These are phyloP conservation scores for Ormyrus labotus DNA, from an alignment of 2,888 invertebrate species.

Conservation along the genomic window DNA sequence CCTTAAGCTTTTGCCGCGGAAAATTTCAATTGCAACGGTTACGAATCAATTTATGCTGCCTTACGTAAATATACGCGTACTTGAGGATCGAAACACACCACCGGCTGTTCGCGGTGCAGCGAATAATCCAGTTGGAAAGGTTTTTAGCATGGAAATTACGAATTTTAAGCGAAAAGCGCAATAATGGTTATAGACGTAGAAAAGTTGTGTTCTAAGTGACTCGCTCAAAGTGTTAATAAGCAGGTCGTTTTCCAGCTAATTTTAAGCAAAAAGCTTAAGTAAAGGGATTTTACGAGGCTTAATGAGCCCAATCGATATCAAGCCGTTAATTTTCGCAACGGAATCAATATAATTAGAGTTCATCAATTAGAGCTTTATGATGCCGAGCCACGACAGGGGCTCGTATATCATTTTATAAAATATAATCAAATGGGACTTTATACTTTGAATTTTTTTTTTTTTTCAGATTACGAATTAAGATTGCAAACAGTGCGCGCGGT, in stretches of 20 bases:
- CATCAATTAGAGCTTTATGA: slow-evolving; percentile 46
- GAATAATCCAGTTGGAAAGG: too few relatives aligned
- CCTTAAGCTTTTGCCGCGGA: slow-evolving; percentile 34
- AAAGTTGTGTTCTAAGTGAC: too few relatives aligned
- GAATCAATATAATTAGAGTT: slow-evolving; percentile 48
- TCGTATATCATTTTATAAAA: slow-evolving; percentile 48
- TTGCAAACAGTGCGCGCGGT: slow-evolving; percentile 31
- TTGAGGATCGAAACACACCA: too few relatives aligned
- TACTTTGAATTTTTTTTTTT: slow-evolving; percentile 13
- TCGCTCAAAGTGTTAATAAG: too few relatives aligned
- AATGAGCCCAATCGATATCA: slow-evolving; percentile 24
- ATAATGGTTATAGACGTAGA: too few relatives aligned
- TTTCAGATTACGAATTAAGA: slow-evolving; percentile 49
- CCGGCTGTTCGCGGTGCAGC: too few relatives aligned
- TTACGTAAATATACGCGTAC: neutral
- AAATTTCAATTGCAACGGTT: slow-evolving; percentile 1
- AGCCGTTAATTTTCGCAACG: neutral
- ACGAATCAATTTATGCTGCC: neutral
- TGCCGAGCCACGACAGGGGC: slow-evolving; percentile 30
- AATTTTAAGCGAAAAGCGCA: too few relatives aligned
- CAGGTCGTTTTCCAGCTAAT: too few relatives aligned
- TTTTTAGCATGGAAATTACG: too few relatives aligned
- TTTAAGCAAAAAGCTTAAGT: too few relatives aligned
- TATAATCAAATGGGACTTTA: slow-evolving; percentile 44
- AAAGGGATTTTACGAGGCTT: neutral